Conservation (phyloP, 2,888 invertebrate genomes). For the Clanis bilineata region DNA sequence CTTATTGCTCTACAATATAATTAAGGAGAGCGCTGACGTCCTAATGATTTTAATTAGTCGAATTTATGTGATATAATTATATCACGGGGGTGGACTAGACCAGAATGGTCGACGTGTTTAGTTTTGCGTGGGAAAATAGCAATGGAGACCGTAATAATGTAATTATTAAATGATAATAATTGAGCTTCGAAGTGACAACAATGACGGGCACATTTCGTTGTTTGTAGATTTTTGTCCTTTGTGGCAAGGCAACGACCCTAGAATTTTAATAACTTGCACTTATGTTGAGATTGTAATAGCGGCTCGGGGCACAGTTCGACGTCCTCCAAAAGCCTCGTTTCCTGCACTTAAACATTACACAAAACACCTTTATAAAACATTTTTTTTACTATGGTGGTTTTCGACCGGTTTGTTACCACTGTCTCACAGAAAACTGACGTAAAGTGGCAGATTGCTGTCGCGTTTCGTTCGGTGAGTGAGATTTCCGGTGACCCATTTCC, state of each 20-base stretch:
- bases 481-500: too few relatives aligned
- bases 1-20: neutral
- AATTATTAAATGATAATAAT: neutral
- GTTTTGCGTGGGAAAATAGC: neutral
- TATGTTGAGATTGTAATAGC: too few relatives aligned
- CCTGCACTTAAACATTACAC: too few relatives aligned
- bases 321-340: too few relatives aligned
- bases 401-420: too few relatives aligned
- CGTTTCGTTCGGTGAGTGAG: too few relatives aligned
- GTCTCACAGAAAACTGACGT: too few relatives aligned
- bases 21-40: neutral
- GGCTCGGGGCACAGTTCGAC: too few relatives aligned
- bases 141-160: neutral
- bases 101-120: neutral
- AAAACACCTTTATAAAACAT: too few relatives aligned
- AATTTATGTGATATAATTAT: neutral
- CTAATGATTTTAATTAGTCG: neutral
- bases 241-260: neutral
- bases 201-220: neutral
- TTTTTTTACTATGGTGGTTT: too few relatives aligned
- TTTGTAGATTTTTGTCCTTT: neutral
- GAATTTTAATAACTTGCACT: too few relatives aligned
- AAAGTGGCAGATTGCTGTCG: too few relatives aligned
- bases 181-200: neutral
- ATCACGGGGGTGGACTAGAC: neutral